Evolutionary conservation across 1,140 invertebrate species (phyloP), one percentile per base, ranked within the genome.

Genomic region (Euglossa dilemma): DNA sequence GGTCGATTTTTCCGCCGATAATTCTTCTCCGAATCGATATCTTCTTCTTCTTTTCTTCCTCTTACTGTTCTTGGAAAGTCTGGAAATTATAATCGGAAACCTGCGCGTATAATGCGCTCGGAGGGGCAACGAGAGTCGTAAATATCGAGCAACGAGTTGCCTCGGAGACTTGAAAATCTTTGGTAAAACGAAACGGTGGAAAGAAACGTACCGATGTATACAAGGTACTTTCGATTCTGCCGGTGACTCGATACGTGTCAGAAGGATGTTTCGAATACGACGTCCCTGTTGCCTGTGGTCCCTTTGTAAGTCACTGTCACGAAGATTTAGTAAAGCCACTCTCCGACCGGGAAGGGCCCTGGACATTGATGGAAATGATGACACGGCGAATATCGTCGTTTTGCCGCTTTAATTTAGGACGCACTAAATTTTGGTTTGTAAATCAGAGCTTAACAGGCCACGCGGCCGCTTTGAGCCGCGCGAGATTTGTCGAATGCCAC

Each of bases 351-450:
- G 43, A 20, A 28, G 11, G 18, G 14, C 1, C 64, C 25, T 45
- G 70, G 85, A 84, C 86, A 86, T 80, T 87, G 80, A 87, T 86
- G 75, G 80, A 87, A 85, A 86, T 78, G 75, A 87, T 72, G 80
- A 86, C 80, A 86, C 54, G 76, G 73, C 70, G 61, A 61, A 50
- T 75, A 83, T 83, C 70, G 74, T 54, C 75, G 75, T 84, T 80
- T 80, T 83, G 66, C 70, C 85, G 73, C 45, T 74, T 74, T 87
- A 76, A 87, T 87, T 87, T 87, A 78, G 67, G 73, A 61, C 50
- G 80, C 81, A 66, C 66, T 87, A 80, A 86, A 87, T 87, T 86
- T 86, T 61, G 71, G 63, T 63, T 77, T 83, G 73, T 86, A 86
- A 87, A 87, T 87, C 86, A 84, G 57, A 36, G 20, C 67, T 84